A percentile compares a stretch with the other conserved stretches of the same genome.
Conservation (phyloP, 2,113 vertebrate genomes). For the Menidia beryllina region DNA sequence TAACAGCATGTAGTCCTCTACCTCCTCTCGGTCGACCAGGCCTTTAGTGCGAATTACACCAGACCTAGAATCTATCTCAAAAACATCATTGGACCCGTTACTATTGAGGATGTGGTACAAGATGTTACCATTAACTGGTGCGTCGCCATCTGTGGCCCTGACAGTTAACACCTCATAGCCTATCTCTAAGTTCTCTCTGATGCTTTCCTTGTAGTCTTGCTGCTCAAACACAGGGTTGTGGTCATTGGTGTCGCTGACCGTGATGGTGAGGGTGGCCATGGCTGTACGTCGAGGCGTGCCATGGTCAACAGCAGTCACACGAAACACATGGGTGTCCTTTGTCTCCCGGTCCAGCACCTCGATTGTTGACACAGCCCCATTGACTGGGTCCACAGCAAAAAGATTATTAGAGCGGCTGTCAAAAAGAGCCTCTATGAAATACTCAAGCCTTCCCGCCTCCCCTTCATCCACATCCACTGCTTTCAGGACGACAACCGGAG, state of each 20-base stretch:
- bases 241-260: constrained; percentile 91
- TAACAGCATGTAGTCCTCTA: constrained; percentile 88
- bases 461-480: constrained; percentile 90
- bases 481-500: constrained; percentile 84
- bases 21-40: constrained; percentile 88
- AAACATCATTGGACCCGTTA: constrained; percentile 81
- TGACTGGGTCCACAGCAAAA: constrained; percentile 82
- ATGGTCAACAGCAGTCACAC: constrained; percentile 87
- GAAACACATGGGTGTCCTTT: constrained; percentile 94
- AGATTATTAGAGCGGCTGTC: constrained; percentile 92
- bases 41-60: constrained; percentile 93
- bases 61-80: constrained; percentile 93
- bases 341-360: constrained; percentile 92
- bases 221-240: constrained; percentile 93
- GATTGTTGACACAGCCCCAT: constrained; percentile 84
- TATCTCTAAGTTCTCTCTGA: constrained; percentile 95
- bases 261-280: constrained; percentile 92
- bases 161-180: constrained; percentile 96
- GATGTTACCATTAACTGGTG: constrained; percentile 92
- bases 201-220: constrained; percentile 91
- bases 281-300: constrained; percentile 88
- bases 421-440: constrained; percentile 92
- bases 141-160: constrained; percentile 90
- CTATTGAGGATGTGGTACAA: constrained; percentile 90
- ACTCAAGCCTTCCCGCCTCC: constrained; percentile 88